These are phyloP conservation scores for Semnopithecus entellus DNA, from an alignment of 2,113 vertebrate genomes.

Conservation along the genomic window DNA sequence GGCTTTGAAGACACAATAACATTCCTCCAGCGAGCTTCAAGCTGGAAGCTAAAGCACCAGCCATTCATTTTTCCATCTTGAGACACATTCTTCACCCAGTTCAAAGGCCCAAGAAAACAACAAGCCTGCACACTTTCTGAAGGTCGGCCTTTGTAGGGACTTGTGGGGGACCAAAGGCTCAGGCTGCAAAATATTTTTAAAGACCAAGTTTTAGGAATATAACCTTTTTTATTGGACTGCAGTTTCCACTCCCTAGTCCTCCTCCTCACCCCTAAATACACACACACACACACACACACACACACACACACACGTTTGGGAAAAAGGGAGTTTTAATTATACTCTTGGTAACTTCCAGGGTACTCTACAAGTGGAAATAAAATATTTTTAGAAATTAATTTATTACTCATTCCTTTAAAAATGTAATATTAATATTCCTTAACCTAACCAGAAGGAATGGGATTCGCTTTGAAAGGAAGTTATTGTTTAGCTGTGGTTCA, in stretches of 20 bases:
- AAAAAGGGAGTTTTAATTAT: constrained; percentile 51
- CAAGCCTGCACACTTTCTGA: constrained; percentile 83
- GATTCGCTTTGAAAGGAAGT: constrained; percentile 3
- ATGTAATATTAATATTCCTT: constrained; percentile 34
- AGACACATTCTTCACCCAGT: constrained; percentile 88
- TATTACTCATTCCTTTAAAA: constrained; percentile 48
- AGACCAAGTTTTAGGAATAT: constrained; percentile 51
- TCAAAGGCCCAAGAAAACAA: constrained; percentile 86
- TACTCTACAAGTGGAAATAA: not conserved
- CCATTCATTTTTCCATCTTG: constrained; percentile 85
- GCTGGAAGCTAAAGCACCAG: constrained; percentile 84
- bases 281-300: too few species aligned
- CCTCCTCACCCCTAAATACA: not conserved
- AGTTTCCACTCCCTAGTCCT: not conserved
- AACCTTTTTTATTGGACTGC: constrained; percentile 48
- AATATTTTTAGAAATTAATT: constrained; percentile 64
- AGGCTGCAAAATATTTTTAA: constrained; percentile 63
- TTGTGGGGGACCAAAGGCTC: constrained; percentile 56
- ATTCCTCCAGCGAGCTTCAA: constrained; percentile 84
- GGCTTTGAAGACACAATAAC: constrained; percentile 87
- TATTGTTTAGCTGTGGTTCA: constrained; percentile 56
- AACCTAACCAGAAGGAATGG: not conserved
- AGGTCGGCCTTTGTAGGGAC: constrained; percentile 73
- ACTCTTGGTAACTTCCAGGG: not conserved
- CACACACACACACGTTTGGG: not conserved